These are phyloP conservation scores for Tubulanus polymorphus DNA, from an alignment of 2,888 invertebrate species.

Conservation along the genomic window DNA sequence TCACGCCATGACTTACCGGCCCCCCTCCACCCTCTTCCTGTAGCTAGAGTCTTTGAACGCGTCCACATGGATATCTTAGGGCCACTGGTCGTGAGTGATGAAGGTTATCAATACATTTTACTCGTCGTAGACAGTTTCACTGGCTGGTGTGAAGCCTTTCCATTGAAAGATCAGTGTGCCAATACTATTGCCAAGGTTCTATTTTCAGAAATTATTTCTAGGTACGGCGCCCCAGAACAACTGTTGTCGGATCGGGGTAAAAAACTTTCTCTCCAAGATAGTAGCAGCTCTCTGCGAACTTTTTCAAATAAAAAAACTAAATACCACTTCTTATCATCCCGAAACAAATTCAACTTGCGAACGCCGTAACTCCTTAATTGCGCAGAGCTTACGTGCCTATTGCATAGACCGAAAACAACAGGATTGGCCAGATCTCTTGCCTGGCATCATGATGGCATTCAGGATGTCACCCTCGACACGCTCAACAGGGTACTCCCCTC, in stretches of 20 bases:
- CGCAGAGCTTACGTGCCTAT: constrained; percentile 19
- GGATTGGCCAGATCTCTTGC: constrained; percentile 19
- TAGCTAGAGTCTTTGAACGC: not conserved
- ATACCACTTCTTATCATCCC: constrained; percentile 21
- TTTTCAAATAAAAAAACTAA: constrained; percentile 18
- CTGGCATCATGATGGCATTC: constrained; percentile 23
- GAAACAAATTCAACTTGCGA: constrained; percentile 22
- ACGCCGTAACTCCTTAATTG: constrained; percentile 18
- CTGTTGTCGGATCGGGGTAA: constrained; percentile 22
- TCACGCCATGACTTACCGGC: not conserved
- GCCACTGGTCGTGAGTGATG: not conserved
- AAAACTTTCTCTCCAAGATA: constrained; percentile 20
- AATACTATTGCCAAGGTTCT: constrained; percentile 18
- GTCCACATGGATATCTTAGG: not conserved
- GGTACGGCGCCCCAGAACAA: constrained; percentile 20
- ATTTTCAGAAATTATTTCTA: constrained; percentile 20
- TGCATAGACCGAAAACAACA: constrained; percentile 14
- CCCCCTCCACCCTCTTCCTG: not conserved
- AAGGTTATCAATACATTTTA: not conserved
- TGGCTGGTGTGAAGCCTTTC: constrained; percentile 7
- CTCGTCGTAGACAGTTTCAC: not conserved
- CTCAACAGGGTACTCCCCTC: constrained; percentile 19
- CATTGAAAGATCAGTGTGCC: constrained; percentile 18
- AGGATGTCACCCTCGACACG: constrained; percentile 18
- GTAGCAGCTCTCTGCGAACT: constrained; percentile 22